These are phyloP conservation scores for Meteorus colon DNA, from an alignment of 2,888 invertebrate species.

Conservation along the genomic window DNA sequence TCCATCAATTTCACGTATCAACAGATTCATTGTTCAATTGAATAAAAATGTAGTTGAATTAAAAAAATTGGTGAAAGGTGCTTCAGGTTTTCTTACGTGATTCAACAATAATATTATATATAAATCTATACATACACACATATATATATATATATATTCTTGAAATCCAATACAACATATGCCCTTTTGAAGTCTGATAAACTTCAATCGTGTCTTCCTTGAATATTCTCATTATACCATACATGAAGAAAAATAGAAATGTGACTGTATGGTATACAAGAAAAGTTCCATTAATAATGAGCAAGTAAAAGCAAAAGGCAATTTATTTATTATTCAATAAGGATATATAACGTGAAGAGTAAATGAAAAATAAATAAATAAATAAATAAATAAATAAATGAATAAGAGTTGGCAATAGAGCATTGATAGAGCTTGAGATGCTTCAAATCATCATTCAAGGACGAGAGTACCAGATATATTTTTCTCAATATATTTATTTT, in stretches of 20 bases:
- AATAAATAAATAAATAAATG: not conserved
- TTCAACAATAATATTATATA: constrained; percentile 60
- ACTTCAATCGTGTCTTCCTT: constrained; percentile 40
- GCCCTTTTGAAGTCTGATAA: constrained; percentile 62
- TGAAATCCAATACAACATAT: constrained; percentile 40
- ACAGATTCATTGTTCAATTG: not conserved
- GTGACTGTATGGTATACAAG: not conserved
- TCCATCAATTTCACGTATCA: not conserved
- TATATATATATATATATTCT: constrained; percentile 27
- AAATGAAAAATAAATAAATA: not conserved
- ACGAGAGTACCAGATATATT: not conserved
- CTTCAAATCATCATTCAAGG: constrained; percentile 21
- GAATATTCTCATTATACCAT: no score
- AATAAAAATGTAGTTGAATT: not conserved
- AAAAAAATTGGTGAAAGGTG: constrained; percentile 66
- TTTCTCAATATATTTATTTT: constrained; percentile 21
- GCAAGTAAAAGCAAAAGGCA: not conserved
- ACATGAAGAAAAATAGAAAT: not conserved
- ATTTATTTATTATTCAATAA: not conserved
- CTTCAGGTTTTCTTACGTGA: constrained; percentile 65
- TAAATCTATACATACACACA: constrained; percentile 17
- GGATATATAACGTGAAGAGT: not conserved
- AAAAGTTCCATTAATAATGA: not conserved
- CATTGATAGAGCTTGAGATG: not conserved
- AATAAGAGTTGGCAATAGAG: not conserved